A percentile compares a stretch with the other conserved stretches of the same genome.
Evolutionary conservation across 2,797 vertebrate species (phyloP).

Genomic region (Numenius phaeopus): DNA sequence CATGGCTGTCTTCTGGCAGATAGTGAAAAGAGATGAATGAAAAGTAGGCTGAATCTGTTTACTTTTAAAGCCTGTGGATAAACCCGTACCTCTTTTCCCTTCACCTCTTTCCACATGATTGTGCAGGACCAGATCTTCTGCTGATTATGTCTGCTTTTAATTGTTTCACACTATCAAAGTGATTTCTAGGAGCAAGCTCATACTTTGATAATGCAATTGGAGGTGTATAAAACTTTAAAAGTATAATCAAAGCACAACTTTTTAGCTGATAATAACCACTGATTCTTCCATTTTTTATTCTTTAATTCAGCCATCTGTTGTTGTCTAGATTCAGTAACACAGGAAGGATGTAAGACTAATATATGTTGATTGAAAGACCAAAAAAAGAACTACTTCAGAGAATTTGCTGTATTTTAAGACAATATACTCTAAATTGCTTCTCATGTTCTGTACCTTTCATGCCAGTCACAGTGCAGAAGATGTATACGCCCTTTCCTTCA

Average conservation of each 20-base stretch:
- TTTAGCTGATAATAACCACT: not conserved
- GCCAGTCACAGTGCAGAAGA: not conserved
- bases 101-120: not conserved
- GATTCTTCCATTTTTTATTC: not conserved
- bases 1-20: not conserved
- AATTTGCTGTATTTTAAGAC: not conserved
- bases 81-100: not conserved
- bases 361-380: not conserved
- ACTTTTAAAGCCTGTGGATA: not conserved
- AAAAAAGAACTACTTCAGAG: not conserved
- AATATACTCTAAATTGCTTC: not conserved
- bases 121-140: not conserved
- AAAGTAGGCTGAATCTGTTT: not conserved
- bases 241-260: not conserved
- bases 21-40: not conserved
- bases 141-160: not conserved
- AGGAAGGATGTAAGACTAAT: not conserved
- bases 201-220: not conserved
- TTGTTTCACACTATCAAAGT: not conserved
- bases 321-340: not conserved
- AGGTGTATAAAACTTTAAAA: not conserved
- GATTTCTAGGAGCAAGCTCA: not conserved
- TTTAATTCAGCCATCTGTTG: slow-evolving; percentile 15
- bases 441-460: not conserved
- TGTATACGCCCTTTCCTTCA: not conserved